Evolutionary conservation across 2,888 invertebrate species (phyloP).

Genomic region (Cordylochernes scorpioides): DNA sequence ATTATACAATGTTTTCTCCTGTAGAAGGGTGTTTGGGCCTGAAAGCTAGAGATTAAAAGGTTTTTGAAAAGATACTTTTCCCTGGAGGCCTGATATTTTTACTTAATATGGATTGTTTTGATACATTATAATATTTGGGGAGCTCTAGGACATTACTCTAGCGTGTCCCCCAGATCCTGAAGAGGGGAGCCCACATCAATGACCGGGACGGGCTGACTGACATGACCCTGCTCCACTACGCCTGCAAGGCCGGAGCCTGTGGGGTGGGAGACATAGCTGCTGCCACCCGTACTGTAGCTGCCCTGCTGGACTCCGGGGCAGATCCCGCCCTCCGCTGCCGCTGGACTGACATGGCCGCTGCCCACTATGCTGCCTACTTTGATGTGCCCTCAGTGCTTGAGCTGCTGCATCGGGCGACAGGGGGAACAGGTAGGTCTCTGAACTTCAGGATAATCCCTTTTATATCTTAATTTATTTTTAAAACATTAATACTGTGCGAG

Average conservation of each 20-base stretch:
- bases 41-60: no score
- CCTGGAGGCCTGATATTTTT: no score
- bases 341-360: slow-evolving; percentile 28
- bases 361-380: slow-evolving; percentile 28
- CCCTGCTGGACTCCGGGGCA: slow-evolving; percentile 20
- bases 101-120: no score
- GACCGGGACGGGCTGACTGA: slow-evolving; percentile 27
- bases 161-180: slow-evolving; percentile 20
- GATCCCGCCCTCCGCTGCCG: slow-evolving; percentile 24
- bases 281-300: slow-evolving; percentile 17
- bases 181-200: slow-evolving; percentile 24
- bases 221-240: slow-evolving; percentile 28
- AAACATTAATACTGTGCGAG: no score
- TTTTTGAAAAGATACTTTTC: no score
- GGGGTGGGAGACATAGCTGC: slow-evolving; percentile 21
- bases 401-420: slow-evolving; percentile 10
- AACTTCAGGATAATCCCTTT: no score
- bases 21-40: no score
- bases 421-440: slow-evolving; percentile 7
- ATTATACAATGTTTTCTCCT: no score
- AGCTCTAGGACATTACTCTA: background rate
- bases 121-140: background rate
- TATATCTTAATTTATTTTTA: no score
- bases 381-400: slow-evolving; percentile 21
- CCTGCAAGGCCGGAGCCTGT: slow-evolving; percentile 26